Evolutionary conservation across 1,140 invertebrate species (phyloP).

Genomic region (Tetramorium parvispinum): DNA sequence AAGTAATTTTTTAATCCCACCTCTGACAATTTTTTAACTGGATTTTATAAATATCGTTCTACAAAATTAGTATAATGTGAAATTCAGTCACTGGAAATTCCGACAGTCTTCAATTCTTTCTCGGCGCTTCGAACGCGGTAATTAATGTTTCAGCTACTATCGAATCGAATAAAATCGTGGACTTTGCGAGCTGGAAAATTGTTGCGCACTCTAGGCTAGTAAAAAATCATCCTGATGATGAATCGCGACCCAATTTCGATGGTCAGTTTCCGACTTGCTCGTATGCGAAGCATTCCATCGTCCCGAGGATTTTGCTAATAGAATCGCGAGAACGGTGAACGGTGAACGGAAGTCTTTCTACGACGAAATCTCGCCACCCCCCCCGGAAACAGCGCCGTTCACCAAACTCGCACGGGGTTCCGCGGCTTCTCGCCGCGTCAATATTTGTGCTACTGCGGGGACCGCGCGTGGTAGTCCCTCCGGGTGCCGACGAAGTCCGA

Average conservation of each 20-base stretch:
- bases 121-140: too few species aligned
- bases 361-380: background rate
- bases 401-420: background rate
- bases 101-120: too few species aligned
- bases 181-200: background rate
- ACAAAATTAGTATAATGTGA: background rate
- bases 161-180: background rate
- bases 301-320: background rate
- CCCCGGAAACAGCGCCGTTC: constrained; percentile 9
- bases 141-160: background rate
- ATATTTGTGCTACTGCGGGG: constrained; percentile 74
- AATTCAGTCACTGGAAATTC: background rate
- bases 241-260: background rate
- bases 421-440: constrained; percentile 61
- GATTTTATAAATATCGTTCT: background rate
- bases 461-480: constrained; percentile 18
- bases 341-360: background rate
- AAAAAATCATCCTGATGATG: background rate
- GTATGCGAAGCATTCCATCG: background rate
- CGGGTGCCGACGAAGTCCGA: constrained; percentile 41
- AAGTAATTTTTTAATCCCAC: background rate
- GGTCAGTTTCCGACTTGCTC: background rate
- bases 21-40: background rate
- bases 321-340: background rate
- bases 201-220: background rate